A percentile compares a stretch with the other conserved stretches of the same genome.
Conservation (phyloP, 2,797 vertebrate genomes). For the Champsocephalus gunnari region DNA sequence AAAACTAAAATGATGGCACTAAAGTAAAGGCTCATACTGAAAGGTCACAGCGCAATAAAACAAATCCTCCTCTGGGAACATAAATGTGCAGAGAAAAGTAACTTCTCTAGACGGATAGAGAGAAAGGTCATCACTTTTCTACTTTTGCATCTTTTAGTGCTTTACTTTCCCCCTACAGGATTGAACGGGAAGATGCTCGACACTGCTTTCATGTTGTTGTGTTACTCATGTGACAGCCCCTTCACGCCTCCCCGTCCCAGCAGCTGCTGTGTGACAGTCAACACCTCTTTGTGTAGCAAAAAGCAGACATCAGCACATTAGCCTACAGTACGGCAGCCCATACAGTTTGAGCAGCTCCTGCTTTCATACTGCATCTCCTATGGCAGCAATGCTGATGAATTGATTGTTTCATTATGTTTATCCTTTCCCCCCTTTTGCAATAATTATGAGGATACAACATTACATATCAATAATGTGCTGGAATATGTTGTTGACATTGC, state of each 20-base stretch:
- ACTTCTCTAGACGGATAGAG: not conserved
- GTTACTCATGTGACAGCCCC: conserved; percentile 33
- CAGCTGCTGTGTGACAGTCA: conserved; percentile 14
- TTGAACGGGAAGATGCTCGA: not conserved
- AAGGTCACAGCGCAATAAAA: conserved; percentile 34
- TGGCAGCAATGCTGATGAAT: conserved; percentile 29
- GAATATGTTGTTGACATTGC: too few relatives aligned
- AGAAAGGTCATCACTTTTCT: conserved; percentile 24
- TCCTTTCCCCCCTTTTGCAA: not conserved
- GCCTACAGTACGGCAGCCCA: conserved; percentile 19
- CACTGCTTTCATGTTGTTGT: conserved; percentile 13
- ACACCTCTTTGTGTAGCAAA: conserved; percentile 17
- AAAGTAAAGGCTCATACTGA: not conserved
- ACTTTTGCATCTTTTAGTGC: conserved; percentile 1
- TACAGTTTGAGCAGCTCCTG: conserved; percentile 9
- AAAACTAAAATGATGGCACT: not conserved
- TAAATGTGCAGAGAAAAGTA: not conserved
- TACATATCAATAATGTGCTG: too few relatives aligned
- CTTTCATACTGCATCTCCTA: conserved; percentile 39
- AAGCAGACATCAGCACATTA: conserved; percentile 60
- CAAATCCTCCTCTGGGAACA: conserved; percentile 21
- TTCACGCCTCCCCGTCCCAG: conserved; percentile 2
- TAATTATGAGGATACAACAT: too few relatives aligned
- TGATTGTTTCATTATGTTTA: conserved; percentile 32
- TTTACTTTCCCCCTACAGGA: not conserved